Conservation (phyloP, 2,797 vertebrate genomes). For the Anolis apletophallus region DNA sequence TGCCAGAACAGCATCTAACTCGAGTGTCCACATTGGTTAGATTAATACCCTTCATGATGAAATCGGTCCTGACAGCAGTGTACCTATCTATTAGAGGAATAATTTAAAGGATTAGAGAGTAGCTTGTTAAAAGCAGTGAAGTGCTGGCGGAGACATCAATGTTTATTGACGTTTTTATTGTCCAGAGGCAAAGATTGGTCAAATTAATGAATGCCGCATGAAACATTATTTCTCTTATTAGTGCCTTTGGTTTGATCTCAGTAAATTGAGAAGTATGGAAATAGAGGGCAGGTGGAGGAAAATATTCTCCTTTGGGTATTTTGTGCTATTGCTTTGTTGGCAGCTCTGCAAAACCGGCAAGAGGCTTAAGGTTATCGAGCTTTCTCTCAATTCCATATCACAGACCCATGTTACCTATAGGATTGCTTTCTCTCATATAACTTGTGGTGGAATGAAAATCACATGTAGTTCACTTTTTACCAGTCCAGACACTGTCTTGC, state of each 20-base stretch:
- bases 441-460: no score
- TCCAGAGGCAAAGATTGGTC: slow-evolving; percentile 5
- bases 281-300: not conserved
- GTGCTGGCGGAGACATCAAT: slow-evolving; percentile 22
- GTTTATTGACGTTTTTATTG: slow-evolving; percentile 36
- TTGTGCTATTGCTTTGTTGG: no score
- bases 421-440: no score
- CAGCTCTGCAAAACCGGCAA: no score
- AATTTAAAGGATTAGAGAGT: slow-evolving; percentile 63
- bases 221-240: slow-evolving; percentile 15
- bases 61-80: slow-evolving; percentile 60
- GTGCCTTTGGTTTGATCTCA: not conserved
- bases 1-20: slow-evolving; percentile 64
- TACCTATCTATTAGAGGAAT: slow-evolving; percentile 61
- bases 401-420: no score
- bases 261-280: slow-evolving; percentile 1
- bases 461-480: no score
- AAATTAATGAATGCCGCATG: slow-evolving; percentile 22
- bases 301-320: not conserved
- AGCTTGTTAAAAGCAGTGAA: slow-evolving; percentile 60
- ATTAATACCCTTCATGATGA: slow-evolving; percentile 56
- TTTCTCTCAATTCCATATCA: no score
- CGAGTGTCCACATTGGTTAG: slow-evolving; percentile 34
- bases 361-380: no score
- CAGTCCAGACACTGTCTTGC: no score